Evolutionary conservation across 2,797 vertebrate genomes (phyloP).

Genomic region (Malacoraja senta): DNA sequence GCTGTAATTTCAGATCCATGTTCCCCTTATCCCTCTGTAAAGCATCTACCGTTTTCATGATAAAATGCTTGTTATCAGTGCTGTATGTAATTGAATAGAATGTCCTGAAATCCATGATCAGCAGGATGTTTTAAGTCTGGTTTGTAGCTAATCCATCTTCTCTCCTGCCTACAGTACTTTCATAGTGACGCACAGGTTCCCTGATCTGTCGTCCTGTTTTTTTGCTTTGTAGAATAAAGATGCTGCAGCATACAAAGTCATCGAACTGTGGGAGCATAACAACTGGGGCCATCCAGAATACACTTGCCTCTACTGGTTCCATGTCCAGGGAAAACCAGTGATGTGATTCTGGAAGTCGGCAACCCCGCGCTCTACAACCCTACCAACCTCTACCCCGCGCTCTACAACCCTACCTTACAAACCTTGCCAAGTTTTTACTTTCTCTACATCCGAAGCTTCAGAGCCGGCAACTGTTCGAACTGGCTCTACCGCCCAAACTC

Average conservation of each 20-base stretch:
- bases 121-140: too few relatives aligned
- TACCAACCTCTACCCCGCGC: neutral
- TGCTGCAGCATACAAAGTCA: constrained; percentile 50
- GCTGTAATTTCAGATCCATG: too few relatives aligned
- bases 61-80: too few relatives aligned
- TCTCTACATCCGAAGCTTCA: neutral
- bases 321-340: constrained; percentile 69
- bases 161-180: too few relatives aligned
- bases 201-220: neutral
- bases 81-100: too few relatives aligned
- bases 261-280: constrained; percentile 74
- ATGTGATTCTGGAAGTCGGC: neutral
- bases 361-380: neutral
- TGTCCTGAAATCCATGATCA: too few relatives aligned
- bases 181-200: neutral
- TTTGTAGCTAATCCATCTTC: too few relatives aligned
- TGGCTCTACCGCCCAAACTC: too few relatives aligned
- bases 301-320: constrained; percentile 86
- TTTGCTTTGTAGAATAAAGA: constrained; percentile 56
- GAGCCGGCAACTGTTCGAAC: neutral
- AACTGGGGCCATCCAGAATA: constrained; percentile 88
- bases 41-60: too few relatives aligned
- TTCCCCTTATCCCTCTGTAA: too few relatives aligned
- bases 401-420: neutral
- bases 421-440: neutral